phyloP scores from a whole-genome alignment of 2,113 vertebrate genomes.

The Platanista minor region DNA sequence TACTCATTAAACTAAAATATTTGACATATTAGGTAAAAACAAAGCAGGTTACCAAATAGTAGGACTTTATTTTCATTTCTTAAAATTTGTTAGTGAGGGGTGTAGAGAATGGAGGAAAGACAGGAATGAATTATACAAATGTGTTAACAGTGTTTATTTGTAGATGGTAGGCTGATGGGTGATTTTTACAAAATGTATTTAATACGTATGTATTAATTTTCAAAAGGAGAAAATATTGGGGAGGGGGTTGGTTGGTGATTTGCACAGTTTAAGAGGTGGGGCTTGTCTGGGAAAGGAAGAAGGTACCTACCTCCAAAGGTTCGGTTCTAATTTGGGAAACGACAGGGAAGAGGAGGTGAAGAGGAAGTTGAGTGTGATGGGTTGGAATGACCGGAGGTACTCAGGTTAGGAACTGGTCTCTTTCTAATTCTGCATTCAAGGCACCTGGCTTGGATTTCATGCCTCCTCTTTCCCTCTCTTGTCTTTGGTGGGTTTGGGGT shows the following conservation, averaged over 20 bases:
- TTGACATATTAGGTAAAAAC: background rate
- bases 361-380: background rate
- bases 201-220: background rate
- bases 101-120: background rate
- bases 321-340: background rate
- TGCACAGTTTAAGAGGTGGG: background rate
- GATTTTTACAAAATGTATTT: background rate
- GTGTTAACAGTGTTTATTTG: background rate
- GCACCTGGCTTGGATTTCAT: accelerated
- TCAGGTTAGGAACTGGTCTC: background rate
- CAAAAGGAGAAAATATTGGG: background rate
- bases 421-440: background rate
- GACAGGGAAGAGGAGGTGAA: background rate
- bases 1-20: background rate
- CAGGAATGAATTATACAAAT: background rate
- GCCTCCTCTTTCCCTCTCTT: background rate
- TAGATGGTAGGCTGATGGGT: background rate
- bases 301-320: accelerated
- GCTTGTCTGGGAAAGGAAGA: background rate
- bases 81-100: background rate
- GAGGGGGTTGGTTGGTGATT: background rate
- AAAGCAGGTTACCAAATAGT: background rate
- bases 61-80: background rate
- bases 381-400: background rate
- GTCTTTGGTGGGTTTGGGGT: background rate